Base-by-base conservation (phyloP, 53 echinoderm and acorn worm genomes). In the Patiria pectinifera region DNA sequence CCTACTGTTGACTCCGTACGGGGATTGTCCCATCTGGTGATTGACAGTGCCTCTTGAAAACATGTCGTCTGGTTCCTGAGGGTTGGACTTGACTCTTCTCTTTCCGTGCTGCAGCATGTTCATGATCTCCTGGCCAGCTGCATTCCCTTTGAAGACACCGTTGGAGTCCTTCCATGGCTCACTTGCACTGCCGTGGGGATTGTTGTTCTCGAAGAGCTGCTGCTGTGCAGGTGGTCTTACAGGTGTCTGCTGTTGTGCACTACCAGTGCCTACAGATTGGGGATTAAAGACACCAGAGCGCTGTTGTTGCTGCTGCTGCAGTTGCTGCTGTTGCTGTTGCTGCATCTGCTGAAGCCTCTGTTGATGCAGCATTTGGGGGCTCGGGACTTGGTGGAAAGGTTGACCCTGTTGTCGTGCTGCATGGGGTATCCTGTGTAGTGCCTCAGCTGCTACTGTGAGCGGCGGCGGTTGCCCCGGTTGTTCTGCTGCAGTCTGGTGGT, bases 71-170 rank as follows among this genome's bases (percentile, higher is more conserved):
- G 46, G 63, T 21, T 90, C 90, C 90, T 90, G 80, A 47, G 80
- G 61, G 47, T 2, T n/a, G 12, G 80, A 48, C 81, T 90, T 90
- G 69, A n/a, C n/a, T 80, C 69, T 48, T 69, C 69, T 81, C 46
- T 90, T 81, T 21, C 90, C 90, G n/a, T 90, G 90, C 48, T 90
- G 90, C 80, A 90, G 81, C 90, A 90, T 62, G 48, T 81, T 90
- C 70, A 90, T 10, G 46, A 90, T 80, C 59, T 90, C 90, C 81
- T 81, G 90, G 66, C 90, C 90, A 24, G 90, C 90, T 14, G 90
- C 90, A 48, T 90, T 90, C 69, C 90, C 90, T 23, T 81, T 80
- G 26, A 90, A 90, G 47, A 69, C 80, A 80, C 90, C 90, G 19
- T 90, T 90, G 48, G 81, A 44, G 26, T 90, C 80, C 21, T 63